Percentiles rank a stretch among this genome's conserved stretches.
phyloP scores from a whole-genome alignment of 2,113 vertebrate genomes.

The Argyrosomus japonicus region DNA sequence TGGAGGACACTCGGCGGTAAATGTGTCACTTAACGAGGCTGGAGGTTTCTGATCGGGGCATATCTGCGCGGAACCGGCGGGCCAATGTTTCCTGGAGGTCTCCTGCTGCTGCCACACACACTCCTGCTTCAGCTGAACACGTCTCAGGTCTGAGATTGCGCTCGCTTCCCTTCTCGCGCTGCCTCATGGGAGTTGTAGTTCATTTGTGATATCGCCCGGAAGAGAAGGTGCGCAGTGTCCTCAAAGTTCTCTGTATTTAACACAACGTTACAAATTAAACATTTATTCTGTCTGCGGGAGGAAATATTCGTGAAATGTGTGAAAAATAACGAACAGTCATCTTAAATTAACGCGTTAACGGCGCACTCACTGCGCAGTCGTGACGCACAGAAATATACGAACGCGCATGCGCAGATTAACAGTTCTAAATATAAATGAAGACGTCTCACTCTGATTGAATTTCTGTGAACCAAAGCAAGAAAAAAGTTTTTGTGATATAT shows the following conservation, averaged over 20 bases:
- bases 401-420: neutral
- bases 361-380: constrained; percentile 10
- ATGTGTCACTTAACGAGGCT: constrained; percentile 24
- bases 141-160: constrained; percentile 12
- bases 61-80: neutral
- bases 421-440: fast-evolving
- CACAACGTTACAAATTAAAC: neutral
- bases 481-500: no score
- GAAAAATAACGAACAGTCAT: neutral
- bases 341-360: fast-evolving
- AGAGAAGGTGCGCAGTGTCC: constrained; percentile 1
- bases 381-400: neutral
- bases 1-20: neutral
- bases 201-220: neutral
- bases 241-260: neutral
- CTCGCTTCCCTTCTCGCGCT: neutral
- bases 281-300: fast-evolving
- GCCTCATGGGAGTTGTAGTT: constrained; percentile 76
- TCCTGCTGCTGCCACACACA: constrained; percentile 31
- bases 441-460: neutral
- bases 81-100: neutral
- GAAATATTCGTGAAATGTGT: neutral
- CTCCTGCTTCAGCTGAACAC: constrained; percentile 34
- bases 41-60: constrained; percentile 11
- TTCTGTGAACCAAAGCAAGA: neutral